A percentile compares a stretch with the other conserved stretches of the same genome.
phyloP scores from a whole-genome alignment of 2,888 invertebrate species.

The Drosophila borealis region DNA sequence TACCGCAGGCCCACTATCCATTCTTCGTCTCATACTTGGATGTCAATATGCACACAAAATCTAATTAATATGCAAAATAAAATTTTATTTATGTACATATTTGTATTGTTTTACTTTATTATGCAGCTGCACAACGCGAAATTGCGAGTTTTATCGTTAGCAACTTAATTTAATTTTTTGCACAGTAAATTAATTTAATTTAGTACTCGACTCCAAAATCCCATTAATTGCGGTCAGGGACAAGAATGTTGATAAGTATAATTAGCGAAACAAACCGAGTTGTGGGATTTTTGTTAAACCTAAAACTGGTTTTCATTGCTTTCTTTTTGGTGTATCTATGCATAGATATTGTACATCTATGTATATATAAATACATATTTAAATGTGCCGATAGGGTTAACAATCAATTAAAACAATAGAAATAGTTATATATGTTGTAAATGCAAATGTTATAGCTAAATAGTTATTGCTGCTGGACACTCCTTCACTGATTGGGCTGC shows the following conservation, averaged over 20 bases:
- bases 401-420: no score
- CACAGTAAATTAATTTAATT: constrained; percentile 41
- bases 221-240: constrained; percentile 8
- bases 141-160: constrained; percentile 40
- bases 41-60: background rate
- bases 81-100: constrained; percentile 5
- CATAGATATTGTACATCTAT: background rate
- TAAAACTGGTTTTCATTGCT: constrained; percentile 24
- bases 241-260: background rate
- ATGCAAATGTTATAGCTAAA: no score
- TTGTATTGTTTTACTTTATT: constrained; percentile 6
- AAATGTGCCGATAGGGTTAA: background rate
- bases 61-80: constrained; percentile 6
- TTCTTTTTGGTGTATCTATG: constrained; percentile 1
- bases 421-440: no score
- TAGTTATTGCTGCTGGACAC: no score
- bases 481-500: no score
- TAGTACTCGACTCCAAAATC: constrained; percentile 13
- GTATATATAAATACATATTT: constrained; percentile 2
- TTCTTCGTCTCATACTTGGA: no score
- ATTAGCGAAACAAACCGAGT: background rate
- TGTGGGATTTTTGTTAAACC: background rate
- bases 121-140: constrained; percentile 12
- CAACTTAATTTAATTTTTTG: constrained; percentile 61
- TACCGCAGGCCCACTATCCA: no score